Conservation (phyloP, 2,888 invertebrate genomes). For the Oscheius sp. region DNA sequence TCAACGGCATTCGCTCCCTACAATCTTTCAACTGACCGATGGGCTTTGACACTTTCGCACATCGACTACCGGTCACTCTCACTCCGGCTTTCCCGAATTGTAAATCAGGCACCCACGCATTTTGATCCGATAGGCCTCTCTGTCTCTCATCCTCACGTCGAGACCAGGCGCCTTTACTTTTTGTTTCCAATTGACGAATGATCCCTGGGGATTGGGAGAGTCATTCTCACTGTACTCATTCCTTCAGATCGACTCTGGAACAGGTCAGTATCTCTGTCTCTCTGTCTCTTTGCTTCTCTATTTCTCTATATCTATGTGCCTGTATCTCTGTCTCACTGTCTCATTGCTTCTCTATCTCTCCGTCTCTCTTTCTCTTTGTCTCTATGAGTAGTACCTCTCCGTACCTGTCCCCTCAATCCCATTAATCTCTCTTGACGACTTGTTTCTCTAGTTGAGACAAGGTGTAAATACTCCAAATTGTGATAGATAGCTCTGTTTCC, state of each 20-base stretch:
- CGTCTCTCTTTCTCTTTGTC: neutral
- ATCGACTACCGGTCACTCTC: no score
- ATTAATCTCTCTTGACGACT: neutral
- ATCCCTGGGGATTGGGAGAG: neutral
- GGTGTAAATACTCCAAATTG: no score
- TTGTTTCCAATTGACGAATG: constrained; percentile 11
- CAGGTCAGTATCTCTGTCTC: neutral
- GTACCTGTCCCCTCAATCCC: neutral
- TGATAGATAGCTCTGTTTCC: neutral
- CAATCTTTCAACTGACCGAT: no score
- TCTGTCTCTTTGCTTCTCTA: neutral
- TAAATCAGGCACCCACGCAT: no score
- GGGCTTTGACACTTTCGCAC: no score
- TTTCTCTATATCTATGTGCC: neutral
- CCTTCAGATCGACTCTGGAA: neutral
- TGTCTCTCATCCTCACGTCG: neutral
- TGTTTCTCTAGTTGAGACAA: no score
- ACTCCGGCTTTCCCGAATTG: no score
- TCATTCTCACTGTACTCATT: constrained; percentile 5
- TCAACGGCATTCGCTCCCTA: no score
- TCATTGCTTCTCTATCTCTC: neutral
- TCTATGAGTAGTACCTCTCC: neutral
- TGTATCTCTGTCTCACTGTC: constrained; percentile 2
- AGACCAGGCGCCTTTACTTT: constrained; percentile 10
- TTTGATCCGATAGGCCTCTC: neutral